Conservation (phyloP, 1,140 invertebrate species). For the Anastatus disparis region DNA sequence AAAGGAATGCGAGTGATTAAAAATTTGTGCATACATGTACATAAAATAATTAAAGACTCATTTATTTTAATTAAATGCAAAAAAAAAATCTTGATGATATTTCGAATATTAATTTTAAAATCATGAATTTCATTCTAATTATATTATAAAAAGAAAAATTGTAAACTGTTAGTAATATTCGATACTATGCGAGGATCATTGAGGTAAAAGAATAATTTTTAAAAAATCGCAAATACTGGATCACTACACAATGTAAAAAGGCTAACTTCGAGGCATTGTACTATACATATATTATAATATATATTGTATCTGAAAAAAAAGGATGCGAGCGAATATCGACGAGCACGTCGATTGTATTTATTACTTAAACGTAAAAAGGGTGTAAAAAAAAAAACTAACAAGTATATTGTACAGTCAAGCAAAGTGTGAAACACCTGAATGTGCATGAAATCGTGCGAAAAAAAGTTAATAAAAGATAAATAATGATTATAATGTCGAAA, state of each 20-base stretch:
- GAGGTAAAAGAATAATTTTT: not conserved
- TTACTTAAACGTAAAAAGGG: not conserved
- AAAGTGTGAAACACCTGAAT: slow-evolving; percentile 2
- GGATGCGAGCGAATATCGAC: slow-evolving; percentile 6
- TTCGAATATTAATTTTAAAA: not conserved
- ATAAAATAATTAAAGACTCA: too few relatives aligned
- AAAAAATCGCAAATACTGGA: not conserved
- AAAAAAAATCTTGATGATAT: not conserved
- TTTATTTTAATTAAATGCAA: not conserved
- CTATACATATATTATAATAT: slow-evolving; percentile 22
- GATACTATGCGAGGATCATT: not conserved
- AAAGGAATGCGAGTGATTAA: too few relatives aligned
- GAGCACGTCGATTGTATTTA: slow-evolving; percentile 28
- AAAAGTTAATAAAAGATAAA: slow-evolving; percentile 1
- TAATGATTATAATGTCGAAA: not conserved
- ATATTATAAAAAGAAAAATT: not conserved
- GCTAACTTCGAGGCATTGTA: slow-evolving; percentile 34
- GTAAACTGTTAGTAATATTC: not conserved
- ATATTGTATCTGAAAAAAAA: not conserved
- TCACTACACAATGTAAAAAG: slow-evolving; percentile 20
- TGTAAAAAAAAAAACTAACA: slow-evolving; percentile 28
- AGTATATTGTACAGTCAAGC: slow-evolving; percentile 24
- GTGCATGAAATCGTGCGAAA: not conserved
- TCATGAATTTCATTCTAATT: too few relatives aligned
- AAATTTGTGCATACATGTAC: too few relatives aligned